Conservation (phyloP, 2,797 vertebrate genomes). For the Propithecus deckenii region DNA sequence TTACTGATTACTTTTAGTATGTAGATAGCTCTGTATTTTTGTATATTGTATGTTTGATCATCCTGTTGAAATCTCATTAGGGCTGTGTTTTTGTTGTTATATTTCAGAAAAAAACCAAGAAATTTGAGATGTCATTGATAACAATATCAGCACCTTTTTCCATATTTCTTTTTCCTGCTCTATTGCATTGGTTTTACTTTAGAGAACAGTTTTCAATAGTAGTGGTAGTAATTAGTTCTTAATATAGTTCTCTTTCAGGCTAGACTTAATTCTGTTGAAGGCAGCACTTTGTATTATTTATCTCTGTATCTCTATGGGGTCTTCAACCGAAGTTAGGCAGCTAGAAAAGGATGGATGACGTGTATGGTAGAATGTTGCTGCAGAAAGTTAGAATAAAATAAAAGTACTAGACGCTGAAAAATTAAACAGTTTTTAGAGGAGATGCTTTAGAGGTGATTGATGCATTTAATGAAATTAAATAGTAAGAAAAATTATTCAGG, state of each 20-base stretch:
- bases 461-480: not conserved
- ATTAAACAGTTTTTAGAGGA: not conserved
- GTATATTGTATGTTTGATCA: not conserved
- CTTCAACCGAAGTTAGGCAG: not conserved
- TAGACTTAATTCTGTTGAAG: slow-evolving; percentile 24
- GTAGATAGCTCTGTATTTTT: not conserved
- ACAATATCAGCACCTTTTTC: not conserved
- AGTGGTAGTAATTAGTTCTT: not conserved
- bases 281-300: not conserved
- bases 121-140: not conserved
- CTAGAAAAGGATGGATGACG: not conserved
- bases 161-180: not conserved
- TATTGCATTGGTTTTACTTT: slow-evolving; percentile 26
- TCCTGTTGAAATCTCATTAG: not conserved
- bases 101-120: slow-evolving; percentile 6
- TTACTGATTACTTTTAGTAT: not conserved
- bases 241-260: not conserved
- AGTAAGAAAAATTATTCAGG: not conserved
- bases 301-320: not conserved
- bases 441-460: not conserved
- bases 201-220: not conserved
- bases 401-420: not conserved
- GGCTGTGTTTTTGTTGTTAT: not conserved
- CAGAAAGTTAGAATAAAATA: not conserved
- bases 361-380: not conserved